Evolutionary conservation across 2,797 vertebrate genomes (phyloP).

Genomic region (Avahi laniger): DNA sequence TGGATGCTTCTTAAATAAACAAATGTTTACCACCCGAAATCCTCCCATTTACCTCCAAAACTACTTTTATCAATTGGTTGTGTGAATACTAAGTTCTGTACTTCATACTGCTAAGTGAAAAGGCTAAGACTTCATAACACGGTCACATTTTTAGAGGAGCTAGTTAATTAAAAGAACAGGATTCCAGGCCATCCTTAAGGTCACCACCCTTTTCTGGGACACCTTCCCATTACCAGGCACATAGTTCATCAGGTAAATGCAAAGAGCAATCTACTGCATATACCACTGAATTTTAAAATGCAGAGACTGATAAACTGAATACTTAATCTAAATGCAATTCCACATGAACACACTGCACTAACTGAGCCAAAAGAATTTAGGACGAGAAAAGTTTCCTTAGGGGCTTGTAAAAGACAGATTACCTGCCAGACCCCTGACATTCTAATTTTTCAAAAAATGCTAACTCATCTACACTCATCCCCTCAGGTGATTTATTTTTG

Average conservation of each 20-base stretch:
- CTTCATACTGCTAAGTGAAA: neutral
- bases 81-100: neutral
- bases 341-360: neutral
- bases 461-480: neutral
- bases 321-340: neutral
- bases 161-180: neutral
- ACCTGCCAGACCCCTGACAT: neutral
- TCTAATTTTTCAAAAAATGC: neutral
- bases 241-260: neutral
- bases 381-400: neutral
- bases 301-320: neutral
- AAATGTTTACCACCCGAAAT: neutral
- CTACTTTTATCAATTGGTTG: neutral
- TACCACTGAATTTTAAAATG: neutral
- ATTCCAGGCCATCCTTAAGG: neutral
- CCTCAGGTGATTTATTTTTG: neutral
- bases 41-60: constrained; percentile 1
- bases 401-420: neutral
- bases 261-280: neutral
- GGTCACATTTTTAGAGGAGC: neutral
- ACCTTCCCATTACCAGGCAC: neutral
- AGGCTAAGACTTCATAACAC: neutral
- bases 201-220: neutral
- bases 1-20: neutral
- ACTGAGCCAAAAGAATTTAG: neutral